phyloP scores from a whole-genome alignment of 2,888 invertebrate species.

The Chydorus sphaericus region DNA sequence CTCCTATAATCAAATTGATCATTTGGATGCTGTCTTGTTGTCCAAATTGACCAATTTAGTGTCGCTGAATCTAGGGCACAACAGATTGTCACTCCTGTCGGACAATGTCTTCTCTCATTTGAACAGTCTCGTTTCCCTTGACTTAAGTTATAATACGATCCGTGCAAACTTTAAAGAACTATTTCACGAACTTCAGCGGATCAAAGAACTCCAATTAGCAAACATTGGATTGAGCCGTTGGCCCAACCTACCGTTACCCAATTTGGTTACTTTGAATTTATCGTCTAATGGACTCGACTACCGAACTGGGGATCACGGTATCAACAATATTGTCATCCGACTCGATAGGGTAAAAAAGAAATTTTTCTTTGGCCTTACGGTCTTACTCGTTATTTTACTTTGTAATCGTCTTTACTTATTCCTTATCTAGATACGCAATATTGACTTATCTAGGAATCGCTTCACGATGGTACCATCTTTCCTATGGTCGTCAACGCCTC shows the following conservation, averaged over 20 bases:
- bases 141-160: slow-evolving; percentile 62
- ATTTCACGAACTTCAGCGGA: slow-evolving; percentile 67
- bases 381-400: no score
- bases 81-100: slow-evolving; percentile 67
- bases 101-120: slow-evolving; percentile 78
- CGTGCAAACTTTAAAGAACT: slow-evolving; percentile 76
- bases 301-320: slow-evolving; percentile 26
- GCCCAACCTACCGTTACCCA: slow-evolving; percentile 56
- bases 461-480: slow-evolving; percentile 57
- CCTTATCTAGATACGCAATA: slow-evolving; percentile 45
- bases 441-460: slow-evolving; percentile 63
- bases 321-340: slow-evolving; percentile 41
- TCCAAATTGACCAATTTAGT: slow-evolving; percentile 64
- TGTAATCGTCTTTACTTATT: no score
- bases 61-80: slow-evolving; percentile 58
- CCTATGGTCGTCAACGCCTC: slow-evolving; percentile 52
- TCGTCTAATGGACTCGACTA: slow-evolving; percentile 59
- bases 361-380: no score
- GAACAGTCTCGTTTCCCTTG: slow-evolving; percentile 53
- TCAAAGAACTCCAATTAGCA: slow-evolving; percentile 59
- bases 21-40: slow-evolving; percentile 74
- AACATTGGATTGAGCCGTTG: slow-evolving; percentile 59
- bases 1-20: slow-evolving; percentile 64
- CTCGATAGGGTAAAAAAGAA: no score
- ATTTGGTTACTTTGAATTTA: slow-evolving; percentile 62